These are phyloP conservation scores for Deladenus siricidicola DNA, from an alignment of 2,888 invertebrate genomes.

Conservation along the genomic window DNA sequence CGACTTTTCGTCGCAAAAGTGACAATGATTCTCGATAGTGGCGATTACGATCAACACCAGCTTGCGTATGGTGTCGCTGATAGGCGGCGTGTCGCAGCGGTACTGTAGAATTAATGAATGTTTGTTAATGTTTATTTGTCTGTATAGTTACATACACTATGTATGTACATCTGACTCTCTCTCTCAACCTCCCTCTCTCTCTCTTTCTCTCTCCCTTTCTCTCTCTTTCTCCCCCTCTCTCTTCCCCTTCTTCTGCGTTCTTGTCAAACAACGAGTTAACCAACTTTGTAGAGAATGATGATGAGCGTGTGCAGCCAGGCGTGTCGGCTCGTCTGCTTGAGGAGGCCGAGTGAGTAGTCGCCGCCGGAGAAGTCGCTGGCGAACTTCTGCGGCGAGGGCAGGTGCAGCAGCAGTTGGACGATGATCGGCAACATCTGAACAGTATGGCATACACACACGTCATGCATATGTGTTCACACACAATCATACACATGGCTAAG, in stretches of 20 bases:
- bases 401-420: conserved; percentile 70
- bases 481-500: too few relatives aligned
- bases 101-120: conserved; percentile 53
- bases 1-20: conserved; percentile 69
- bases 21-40: conserved; percentile 81
- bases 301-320: conserved; percentile 88
- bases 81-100: conserved; percentile 56
- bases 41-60: conserved; percentile 81
- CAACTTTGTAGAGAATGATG: conserved; percentile 87
- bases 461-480: not conserved
- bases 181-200: too few relatives aligned
- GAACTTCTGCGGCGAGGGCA: conserved; percentile 69
- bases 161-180: too few relatives aligned
- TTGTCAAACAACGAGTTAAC: not conserved
- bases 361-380: conserved; percentile 62
- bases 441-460: not conserved
- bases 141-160: too few relatives aligned
- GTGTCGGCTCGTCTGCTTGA: conserved; percentile 76
- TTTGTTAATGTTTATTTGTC: not conserved
- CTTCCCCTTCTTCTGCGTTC: not conserved
- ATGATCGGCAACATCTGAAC: conserved; percentile 73
- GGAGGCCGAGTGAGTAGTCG: conserved; percentile 72
- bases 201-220: not conserved
- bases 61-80: conserved; percentile 65
- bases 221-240: not conserved